Evolutionary conservation across 2,888 invertebrate genomes (phyloP), one percentile per base, ranked within the genome.

Genomic region (Athalia circularis): DNA sequence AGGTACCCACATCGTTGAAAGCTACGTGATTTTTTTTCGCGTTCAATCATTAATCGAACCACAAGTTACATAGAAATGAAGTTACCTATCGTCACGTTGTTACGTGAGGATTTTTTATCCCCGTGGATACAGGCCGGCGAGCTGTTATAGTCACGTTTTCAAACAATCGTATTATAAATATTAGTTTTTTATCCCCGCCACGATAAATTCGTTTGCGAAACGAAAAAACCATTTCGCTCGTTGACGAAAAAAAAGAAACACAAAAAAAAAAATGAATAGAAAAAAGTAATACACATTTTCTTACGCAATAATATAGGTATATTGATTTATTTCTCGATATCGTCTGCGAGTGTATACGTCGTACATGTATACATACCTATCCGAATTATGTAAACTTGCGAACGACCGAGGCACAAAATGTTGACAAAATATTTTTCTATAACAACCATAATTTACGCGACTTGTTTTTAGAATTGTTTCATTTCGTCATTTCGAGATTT

Each of bases 131-230:
- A 57, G 11, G 43, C n/a, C 15, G 52, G 47, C 57, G 57, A 59
- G 47, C 59, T 72, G 72, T 72, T 72, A 72, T 72, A 72, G 52
- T 47, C 72, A 72, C 72, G 72, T 72, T 72, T 72, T 59, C 72
- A 72, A 72, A 72, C 72, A 72, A 72, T 13, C 70, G 45, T 54
- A 15, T 43, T 13, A 59, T 57, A 59, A 72, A 59, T 47, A 47
- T 59, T 70, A 13, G 13, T 45, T 57, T 72, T 52, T 54, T 29
- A 59, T 47, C 9, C 15, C 8, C 72, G 11, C 52, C 8, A n/a
- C 43, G 29, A 8, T 45, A 9, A 43, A 54, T 43, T 52, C 43
- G 43, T 68, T 54, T 29, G 50, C 43, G 29, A 52, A 59, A 57
- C 47, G 0, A 11, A 72, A 72, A 72, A 59, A 45, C 59, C n/a